A percentile compares a stretch with the other conserved stretches of the same genome.
Conservation (phyloP, 2,797 vertebrate genomes). For the Rhynchotus rufescens region DNA sequence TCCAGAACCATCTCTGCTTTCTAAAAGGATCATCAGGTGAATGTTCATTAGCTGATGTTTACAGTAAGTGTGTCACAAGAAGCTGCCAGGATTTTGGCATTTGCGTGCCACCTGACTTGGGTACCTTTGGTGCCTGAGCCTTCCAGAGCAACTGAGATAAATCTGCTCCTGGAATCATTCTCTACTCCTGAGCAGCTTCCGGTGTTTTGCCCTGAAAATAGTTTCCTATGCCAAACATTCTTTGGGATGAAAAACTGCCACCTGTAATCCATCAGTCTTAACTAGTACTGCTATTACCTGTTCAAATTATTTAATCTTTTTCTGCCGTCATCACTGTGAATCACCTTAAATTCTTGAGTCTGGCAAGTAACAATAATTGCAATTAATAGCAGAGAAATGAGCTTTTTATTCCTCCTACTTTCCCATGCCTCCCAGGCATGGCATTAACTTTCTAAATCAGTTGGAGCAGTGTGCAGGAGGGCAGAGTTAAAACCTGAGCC, state of each 20-base stretch:
- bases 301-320: constrained; percentile 62
- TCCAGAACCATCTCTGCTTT: constrained; percentile 14
- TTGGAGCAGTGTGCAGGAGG: constrained; percentile 20
- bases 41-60: constrained; percentile 54
- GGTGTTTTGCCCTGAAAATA: not conserved
- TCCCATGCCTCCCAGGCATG: constrained; percentile 1
- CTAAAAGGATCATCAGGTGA: constrained; percentile 46
- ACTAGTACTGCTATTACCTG: constrained; percentile 63
- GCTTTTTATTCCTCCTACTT: constrained; percentile 17
- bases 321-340: constrained; percentile 13
- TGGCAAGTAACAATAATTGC: constrained; percentile 15
- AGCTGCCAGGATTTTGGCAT: constrained; percentile 26
- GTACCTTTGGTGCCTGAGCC: constrained; percentile 39
- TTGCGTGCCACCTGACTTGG: constrained; percentile 51
- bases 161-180: constrained; percentile 4
- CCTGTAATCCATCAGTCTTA: constrained; percentile 30
- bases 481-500: constrained; percentile 26
- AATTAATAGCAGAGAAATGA: constrained; percentile 49
- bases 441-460: not conserved
- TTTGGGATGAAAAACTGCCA: constrained; percentile 46
- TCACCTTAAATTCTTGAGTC: constrained; percentile 28
- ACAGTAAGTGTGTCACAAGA: constrained; percentile 61
- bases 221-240: constrained; percentile 23
- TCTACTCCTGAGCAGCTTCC: not conserved
- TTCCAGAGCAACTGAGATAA: constrained; percentile 51